Base-by-base conservation (phyloP, 2,113 vertebrate genomes). In the Entosphenus tridentatus region DNA sequence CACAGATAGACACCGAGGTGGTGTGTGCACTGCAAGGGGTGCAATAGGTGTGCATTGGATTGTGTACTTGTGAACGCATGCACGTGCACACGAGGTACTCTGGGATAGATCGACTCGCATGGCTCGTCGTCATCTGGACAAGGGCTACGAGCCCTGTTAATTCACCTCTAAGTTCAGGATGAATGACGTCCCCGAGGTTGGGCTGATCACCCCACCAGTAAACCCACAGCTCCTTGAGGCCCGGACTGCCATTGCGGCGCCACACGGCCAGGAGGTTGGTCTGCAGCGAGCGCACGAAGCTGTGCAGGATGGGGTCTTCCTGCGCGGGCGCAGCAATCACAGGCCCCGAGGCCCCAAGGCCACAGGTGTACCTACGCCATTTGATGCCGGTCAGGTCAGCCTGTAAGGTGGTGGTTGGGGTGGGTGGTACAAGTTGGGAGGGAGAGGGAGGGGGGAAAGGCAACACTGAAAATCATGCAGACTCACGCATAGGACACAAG, bases 131-230 rank as follows among this genome's bases (percentile, higher is more conserved):
- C 39, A 39, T 39, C 39, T 39, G 39, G 39, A 39, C 39, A 39
- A 39, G 39, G 39, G 39, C 39, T 39, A 39, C 39, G 39, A 39
- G 39, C 39, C 39, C 39, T 39, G 39, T 10, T 4, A 56, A 72
- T 87, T 90, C 80, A 96, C 92, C 86, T 82, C 89, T 85, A 71
- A 97, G 83, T 73, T 97, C 90, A 0, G 84, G 87, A 79, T 97
- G 92, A 76, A 97, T 97, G 76, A 95, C 84, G 68, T 89, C 85
- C 2, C 81, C 80, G 13, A 97, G 83, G 75, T 91, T 89, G 69
- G 89, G 89, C 70, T 95, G 87, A 0, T 96, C 92, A 9, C 92
- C 91, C 91, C 92, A 97, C 92, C 92, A 97, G 84, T 95, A 97
- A 80, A 97, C 90, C 92, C 92, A 97, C 39, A 97, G 82, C 69